Evolutionary conservation across 2,797 vertebrate species (phyloP), one percentile per base, ranked within the genome.

Genomic region (Podarcis siculus): DNA sequence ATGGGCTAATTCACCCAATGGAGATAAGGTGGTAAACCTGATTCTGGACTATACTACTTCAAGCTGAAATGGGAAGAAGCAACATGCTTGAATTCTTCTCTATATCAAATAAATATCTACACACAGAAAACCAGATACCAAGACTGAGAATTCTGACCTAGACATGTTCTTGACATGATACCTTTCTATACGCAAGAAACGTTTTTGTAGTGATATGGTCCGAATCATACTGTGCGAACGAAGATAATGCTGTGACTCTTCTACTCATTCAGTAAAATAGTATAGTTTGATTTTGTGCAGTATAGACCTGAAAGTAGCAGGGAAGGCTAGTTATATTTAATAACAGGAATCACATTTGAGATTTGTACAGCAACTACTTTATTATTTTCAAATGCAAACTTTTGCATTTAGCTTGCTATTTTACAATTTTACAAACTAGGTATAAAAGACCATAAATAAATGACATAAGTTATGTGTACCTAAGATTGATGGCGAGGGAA

Each of bases 361-460:
- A 90, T 96, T 97, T 96, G 93, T 97, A 97, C 96, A 94, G 97
- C 98, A 98, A 98, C 98, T 98, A 99, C 98, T 99, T 98, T 98
- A 98, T 98, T 99, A 98, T 98, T 97, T 97, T 96, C 97, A 98
- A 98, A 98, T 98, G 98, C 98, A 97, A 98, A 97, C 97, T 93
- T 97, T 96, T 97, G 97, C 98, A 98, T 97, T 97, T 96, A 96
- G 97, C 98, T 98, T 97, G 95, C 97, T 98, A 99, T 99, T 98
- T 99, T 99, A 99, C 98, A 99, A 98, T 98, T 97, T 98, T 99
- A 99, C 98, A 99, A 99, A 99, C 98, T 99, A 99, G 98, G 98
- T 99, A 99, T 98, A 99, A 99, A 99, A 99, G 98, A 98, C 98
- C 98, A 99, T 99, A 99, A 99, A 99, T 99, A 99, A 98, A 99